These are phyloP conservation scores for Sceliomorpha sp. DNA, from an alignment of 2,888 invertebrate genomes.

Conservation along the genomic window DNA sequence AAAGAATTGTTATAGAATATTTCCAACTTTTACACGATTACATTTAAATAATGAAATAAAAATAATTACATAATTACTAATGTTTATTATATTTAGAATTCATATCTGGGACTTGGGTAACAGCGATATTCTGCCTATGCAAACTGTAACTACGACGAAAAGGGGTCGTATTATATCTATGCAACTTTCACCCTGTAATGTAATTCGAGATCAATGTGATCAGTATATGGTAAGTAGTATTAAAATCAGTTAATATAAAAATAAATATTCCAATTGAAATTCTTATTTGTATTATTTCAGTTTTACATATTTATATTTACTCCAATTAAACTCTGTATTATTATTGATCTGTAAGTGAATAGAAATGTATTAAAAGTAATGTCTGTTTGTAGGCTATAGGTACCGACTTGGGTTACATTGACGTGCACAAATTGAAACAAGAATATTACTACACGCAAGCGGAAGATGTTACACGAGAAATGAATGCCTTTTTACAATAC, in stretches of 20 bases:
- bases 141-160: slow-evolving; percentile 79
- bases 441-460: slow-evolving; percentile 77
- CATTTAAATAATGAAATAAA: slow-evolving; percentile 8
- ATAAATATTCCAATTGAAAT: background rate
- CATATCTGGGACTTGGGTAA: slow-evolving; percentile 82
- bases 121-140: slow-evolving; percentile 81
- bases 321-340: background rate
- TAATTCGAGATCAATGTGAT: slow-evolving; percentile 68
- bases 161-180: slow-evolving; percentile 77
- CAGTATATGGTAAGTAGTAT: slow-evolving; percentile 80
- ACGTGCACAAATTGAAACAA: slow-evolving; percentile 80
- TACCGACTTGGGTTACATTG: slow-evolving; percentile 78
- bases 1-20: too few relatives aligned
- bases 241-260: slow-evolving; percentile 12
- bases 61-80: too few relatives aligned
- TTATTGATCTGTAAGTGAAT: too few relatives aligned
- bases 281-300: too few relatives aligned
- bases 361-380: slow-evolving; percentile 24
- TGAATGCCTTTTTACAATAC: slow-evolving; percentile 81
- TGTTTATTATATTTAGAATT: slow-evolving; percentile 69
- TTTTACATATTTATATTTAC: slow-evolving; percentile 13
- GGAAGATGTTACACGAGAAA: slow-evolving; percentile 77
- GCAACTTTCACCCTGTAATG: slow-evolving; percentile 78
- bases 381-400: slow-evolving; percentile 80
- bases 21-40: slow-evolving; percentile 1